These are phyloP conservation scores for Ennomos fuscantarius DNA, from an alignment of 2,888 invertebrate genomes.

Conservation along the genomic window DNA sequence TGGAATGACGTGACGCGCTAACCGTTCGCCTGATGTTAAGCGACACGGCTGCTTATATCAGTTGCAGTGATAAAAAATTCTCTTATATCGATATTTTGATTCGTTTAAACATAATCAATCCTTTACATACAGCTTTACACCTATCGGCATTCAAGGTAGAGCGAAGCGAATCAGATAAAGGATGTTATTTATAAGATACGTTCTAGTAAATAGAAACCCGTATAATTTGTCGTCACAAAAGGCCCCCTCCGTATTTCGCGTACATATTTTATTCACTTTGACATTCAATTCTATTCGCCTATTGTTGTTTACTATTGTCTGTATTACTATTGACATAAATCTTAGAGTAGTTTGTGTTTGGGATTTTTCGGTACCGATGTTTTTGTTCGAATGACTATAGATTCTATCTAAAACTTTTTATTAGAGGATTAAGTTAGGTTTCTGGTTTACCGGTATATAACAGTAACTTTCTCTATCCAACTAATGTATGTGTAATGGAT, in stretches of 20 bases:
- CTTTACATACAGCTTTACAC: conserved; percentile 7
- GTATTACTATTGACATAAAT: conserved; percentile 42
- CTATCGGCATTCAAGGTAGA: conserved; percentile 13
- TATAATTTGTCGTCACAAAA: conserved; percentile 71
- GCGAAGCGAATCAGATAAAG: conserved; percentile 50
- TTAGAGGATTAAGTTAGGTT: neutral
- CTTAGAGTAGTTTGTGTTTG: conserved; percentile 38
- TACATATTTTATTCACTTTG: conserved; percentile 71
- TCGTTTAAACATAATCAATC: neutral
- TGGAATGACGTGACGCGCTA: no score
- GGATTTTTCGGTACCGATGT: conserved; percentile 25
- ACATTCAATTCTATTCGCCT: conserved; percentile 66
- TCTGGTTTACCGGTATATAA: no score
- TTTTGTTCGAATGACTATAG: conserved; percentile 6
- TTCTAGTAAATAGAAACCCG: conserved; percentile 62
- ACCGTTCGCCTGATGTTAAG: no score
- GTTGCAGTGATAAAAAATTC: no score
- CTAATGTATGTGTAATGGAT: no score
- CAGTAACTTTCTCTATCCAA: no score
- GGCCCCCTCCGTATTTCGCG: conserved; percentile 50
- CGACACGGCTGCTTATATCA: no score
- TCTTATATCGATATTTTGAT: no score
- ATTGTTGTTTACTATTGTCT: conserved; percentile 62
- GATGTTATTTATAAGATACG: conserved; percentile 63
- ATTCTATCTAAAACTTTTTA: neutral